phyloP scores from a whole-genome alignment of 2,797 vertebrate genomes.

The Momotus momota region DNA sequence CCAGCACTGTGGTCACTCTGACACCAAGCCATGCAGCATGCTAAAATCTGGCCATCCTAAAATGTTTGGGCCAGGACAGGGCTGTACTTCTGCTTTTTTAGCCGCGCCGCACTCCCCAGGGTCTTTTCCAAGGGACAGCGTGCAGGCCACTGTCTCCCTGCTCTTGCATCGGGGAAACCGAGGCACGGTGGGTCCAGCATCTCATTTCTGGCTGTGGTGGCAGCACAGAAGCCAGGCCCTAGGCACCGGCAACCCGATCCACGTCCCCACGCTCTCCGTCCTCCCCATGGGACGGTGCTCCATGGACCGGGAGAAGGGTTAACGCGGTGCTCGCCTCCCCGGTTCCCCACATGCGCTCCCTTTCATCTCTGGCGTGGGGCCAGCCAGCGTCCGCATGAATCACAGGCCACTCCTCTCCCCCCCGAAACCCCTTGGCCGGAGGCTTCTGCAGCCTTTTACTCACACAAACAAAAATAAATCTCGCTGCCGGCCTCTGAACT shows the following conservation, averaged over 20 bases:
- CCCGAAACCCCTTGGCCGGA: slow-evolving; percentile 71
- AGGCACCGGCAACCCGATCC: rapidly evolving
- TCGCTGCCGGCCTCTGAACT: slow-evolving; percentile 84
- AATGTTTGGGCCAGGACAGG: rapidly evolving
- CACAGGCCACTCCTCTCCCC: slow-evolving; percentile 70
- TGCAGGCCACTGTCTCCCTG: rapidly evolving
- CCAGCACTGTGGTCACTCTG: not conserved
- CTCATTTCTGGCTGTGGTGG: rapidly evolving
- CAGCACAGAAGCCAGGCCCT: rapidly evolving
- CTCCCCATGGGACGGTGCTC: not conserved
- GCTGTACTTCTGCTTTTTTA: not conserved
- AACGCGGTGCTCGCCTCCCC: slow-evolving; percentile 61
- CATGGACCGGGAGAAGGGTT: slow-evolving; percentile 33
- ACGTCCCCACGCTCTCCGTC: not conserved
- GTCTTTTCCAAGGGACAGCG: not conserved
- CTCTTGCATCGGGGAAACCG: not conserved
- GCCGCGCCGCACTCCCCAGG: rapidly evolving
- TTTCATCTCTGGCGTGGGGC: slow-evolving; percentile 68
- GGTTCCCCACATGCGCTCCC: slow-evolving; percentile 69
- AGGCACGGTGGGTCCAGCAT: not conserved
- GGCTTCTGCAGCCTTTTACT: slow-evolving; percentile 82
- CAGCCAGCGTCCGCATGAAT: slow-evolving; percentile 76
- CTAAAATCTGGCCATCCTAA: rapidly evolving
- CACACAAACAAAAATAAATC: slow-evolving; percentile 85
- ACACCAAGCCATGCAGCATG: rapidly evolving